Base-by-base conservation (phyloP, 2,113 vertebrate species). In the Embiotoca jacksoni region DNA sequence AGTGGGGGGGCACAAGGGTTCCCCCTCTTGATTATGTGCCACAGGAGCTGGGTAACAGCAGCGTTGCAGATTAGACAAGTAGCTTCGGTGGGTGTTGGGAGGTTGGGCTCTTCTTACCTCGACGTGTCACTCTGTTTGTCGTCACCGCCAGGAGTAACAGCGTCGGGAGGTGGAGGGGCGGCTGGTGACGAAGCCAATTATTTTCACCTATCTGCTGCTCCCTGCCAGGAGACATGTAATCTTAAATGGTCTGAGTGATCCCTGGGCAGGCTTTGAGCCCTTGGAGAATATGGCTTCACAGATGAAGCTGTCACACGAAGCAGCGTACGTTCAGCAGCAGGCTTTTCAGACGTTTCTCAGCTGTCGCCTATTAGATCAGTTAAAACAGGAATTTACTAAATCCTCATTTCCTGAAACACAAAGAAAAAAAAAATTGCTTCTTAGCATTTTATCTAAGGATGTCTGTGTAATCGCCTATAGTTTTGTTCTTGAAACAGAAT, bases 151-250 rank as follows among this genome's bases (percentile, higher is more conserved):
- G 52, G 71, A 78, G 78, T 59, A 39, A 74, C 75, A 53, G 16
- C 14, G 13, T 8, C 67, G 80, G 61, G 66, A 50, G 57, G 68
- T 15, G 65, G 78, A 30, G 57, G 69, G 76, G 78, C 15, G 69
- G 57, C 52, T 76, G 80, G 84, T 89, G 84, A 85, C 82, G 63
- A 88, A 92, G 92, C 90, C 94, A 94, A 94, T 94, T 94, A 95
- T 93, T 92, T 93, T 87, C 89, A 91, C 90, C 92, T 89, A 83
- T 90, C 86, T 64, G 67, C 82, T 85, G 72, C 88, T 91, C 86
- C 86, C 91, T 85, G 85, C 84, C 85, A 86, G 87, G 83, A 88
- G 87, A 89, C 91, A 85, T 88, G 90, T 90, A 90, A 90, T 93
- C 89, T 86, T 92, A 92, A 90, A 93, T 47, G 89, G 75, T 90